These are phyloP conservation scores for Zaprionus gabonicus DNA, from an alignment of 1,140 invertebrate species.

Conservation along the genomic window DNA sequence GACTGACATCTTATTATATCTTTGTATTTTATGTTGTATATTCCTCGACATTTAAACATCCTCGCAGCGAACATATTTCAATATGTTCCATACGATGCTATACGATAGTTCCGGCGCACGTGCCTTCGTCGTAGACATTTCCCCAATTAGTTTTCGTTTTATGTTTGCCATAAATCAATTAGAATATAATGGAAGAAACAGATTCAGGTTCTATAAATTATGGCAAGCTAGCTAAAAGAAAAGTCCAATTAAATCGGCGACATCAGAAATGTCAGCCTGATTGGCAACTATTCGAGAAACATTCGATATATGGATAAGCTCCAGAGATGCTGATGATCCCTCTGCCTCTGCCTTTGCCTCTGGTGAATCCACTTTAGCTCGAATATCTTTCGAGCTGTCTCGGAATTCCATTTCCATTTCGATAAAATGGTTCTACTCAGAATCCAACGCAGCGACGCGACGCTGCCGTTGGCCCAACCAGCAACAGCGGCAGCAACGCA, in stretches of 20 bases:
- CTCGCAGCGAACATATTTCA: slow-evolving; percentile 26
- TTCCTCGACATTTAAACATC: slow-evolving; percentile 14
- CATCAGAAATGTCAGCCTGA: slow-evolving; percentile 1
- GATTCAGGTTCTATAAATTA: slow-evolving; percentile 31
- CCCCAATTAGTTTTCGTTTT: slow-evolving; percentile 40
- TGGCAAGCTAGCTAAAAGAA: slow-evolving; percentile 15
- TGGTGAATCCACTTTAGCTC: slow-evolving; percentile 14
- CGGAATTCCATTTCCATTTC: slow-evolving; percentile 52
- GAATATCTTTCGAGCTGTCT: slow-evolving; percentile 33
- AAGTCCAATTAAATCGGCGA: slow-evolving; percentile 20
- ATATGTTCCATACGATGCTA: slow-evolving; percentile 14
- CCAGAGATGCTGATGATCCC: neutral
- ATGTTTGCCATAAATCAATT: slow-evolving; percentile 64
- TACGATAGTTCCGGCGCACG: slow-evolving; percentile 48
- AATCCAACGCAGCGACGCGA: slow-evolving; percentile 27
- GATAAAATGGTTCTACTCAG: slow-evolving; percentile 63
- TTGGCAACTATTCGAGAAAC: neutral
- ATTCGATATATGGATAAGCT: neutral
- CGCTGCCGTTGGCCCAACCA: slow-evolving; percentile 40
- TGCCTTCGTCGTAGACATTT: slow-evolving; percentile 35
- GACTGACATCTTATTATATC: slow-evolving; percentile 45
- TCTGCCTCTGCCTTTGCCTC: neutral
- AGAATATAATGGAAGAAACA: slow-evolving; percentile 49
- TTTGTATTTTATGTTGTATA: slow-evolving; percentile 22
- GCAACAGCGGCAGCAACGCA: slow-evolving; percentile 19